These are phyloP conservation scores for Pristionchus pacificus DNA, from an alignment of 1,140 invertebrate species.

Conservation along the genomic window DNA sequence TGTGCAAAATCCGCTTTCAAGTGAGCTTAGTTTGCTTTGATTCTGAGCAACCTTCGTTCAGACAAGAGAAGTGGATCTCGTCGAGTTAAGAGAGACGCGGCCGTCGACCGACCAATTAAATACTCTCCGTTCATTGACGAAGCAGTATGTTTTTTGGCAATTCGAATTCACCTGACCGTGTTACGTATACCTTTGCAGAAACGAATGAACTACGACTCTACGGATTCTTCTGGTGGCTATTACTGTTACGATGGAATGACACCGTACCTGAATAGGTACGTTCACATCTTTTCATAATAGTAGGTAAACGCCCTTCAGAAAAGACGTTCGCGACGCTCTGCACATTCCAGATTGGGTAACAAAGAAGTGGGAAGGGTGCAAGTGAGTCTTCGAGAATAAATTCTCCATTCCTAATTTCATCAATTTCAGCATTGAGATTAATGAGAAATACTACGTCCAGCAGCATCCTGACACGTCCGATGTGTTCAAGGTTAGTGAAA, in stretches of 20 bases:
- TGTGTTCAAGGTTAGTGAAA: slow-evolving; percentile 31
- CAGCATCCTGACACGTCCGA: slow-evolving; percentile 34
- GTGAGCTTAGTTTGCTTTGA: background rate
- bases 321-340: slow-evolving; percentile 48
- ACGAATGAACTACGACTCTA: slow-evolving; percentile 39
- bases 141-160: background rate
- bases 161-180: background rate
- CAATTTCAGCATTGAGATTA: slow-evolving; percentile 18
- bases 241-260: slow-evolving; percentile 29
- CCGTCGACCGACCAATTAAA: background rate
- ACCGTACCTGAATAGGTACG: background rate
- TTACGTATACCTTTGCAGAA: background rate
- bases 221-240: slow-evolving; percentile 33
- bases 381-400: slow-evolving; percentile 19
- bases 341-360: slow-evolving; percentile 57
- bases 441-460: slow-evolving; percentile 33
- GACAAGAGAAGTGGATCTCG: no score
- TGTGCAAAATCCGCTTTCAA: background rate
- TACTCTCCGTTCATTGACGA: background rate
- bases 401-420: background rate
- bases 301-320: background rate
- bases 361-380: slow-evolving; percentile 46
- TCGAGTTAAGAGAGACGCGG: background rate
- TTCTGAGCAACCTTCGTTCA: background rate
- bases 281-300: background rate